A percentile compares a stretch with the other conserved stretches of the same genome.
phyloP scores from a whole-genome alignment of 2,797 vertebrate genomes.

The Argyrosomus regius region DNA sequence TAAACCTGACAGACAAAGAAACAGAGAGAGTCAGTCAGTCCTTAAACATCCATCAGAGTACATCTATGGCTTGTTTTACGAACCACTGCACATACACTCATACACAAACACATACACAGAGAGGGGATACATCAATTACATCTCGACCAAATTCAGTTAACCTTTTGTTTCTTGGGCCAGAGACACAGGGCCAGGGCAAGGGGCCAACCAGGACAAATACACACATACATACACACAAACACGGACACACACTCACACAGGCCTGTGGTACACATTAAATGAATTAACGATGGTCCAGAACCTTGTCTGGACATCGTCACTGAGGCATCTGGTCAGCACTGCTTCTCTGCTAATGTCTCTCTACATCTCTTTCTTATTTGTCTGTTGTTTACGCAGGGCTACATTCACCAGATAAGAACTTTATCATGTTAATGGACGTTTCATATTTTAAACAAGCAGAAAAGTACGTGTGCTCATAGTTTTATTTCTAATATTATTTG shows the following conservation, averaged over 20 bases:
- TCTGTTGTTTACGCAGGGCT: constrained; percentile 52
- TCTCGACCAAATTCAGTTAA: constrained; percentile 76
- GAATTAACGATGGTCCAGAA: constrained; percentile 75
- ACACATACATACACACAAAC: constrained; percentile 28
- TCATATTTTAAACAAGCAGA: constrained; percentile 26
- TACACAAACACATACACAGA: constrained; percentile 48
- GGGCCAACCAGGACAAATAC: constrained; percentile 55
- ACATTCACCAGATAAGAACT: constrained; percentile 52
- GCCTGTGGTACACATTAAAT: constrained; percentile 73
- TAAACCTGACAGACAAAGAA: constrained; percentile 34
- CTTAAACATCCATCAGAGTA: constrained; percentile 32
- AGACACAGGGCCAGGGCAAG: constrained; percentile 60
- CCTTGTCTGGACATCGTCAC: constrained; percentile 77
- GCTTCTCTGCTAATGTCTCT: constrained; percentile 55
- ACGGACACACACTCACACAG: constrained; percentile 39
- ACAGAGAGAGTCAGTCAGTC: constrained; percentile 21
- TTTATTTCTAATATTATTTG: neutral
- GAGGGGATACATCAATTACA: constrained; percentile 66
- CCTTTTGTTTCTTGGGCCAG: constrained; percentile 72
- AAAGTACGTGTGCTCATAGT: neutral
- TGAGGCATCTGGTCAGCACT: constrained; percentile 72
- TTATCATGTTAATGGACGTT: constrained; percentile 28
- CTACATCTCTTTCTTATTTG: constrained; percentile 49
- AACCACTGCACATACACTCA: constrained; percentile 26
- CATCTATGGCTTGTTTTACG: constrained; percentile 33